Evolutionary conservation across 1,140 invertebrate genomes (phyloP), one percentile per base, ranked within the genome.

Genomic region (Bombus waltoni): DNA sequence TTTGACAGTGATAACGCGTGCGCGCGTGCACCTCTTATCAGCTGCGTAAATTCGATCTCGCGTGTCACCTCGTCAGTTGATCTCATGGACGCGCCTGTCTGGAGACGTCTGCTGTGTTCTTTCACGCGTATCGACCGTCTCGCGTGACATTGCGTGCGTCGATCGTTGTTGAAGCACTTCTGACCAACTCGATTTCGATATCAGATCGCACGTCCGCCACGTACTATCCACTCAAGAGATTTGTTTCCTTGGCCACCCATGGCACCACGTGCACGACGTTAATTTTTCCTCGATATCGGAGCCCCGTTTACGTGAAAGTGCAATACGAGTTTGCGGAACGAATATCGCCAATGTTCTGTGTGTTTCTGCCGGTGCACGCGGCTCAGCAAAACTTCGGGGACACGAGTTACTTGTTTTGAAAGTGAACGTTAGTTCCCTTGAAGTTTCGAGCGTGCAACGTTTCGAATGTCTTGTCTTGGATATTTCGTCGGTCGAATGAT

Each of bases 361-460:
- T 80, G 77, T 59, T 40, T n/a, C 25, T 11, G 11, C 47, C 68
- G 59, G 77, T 88, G 84, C 70, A 65, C 59, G 62, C 66, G 18
- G 71, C 18, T 42, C 72, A 59, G 32, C 47, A 71, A 76, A 81
- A 81, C 59, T 57, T 28, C 53, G 32, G 74, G 68, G 83, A 85
- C 78, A 73, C 78, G 38, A 28, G n/a, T 59, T 68, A 75, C 74
- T 83, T 44, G 79, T 77, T 71, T 71, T 81, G 66, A 89, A 87
- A 89, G 88, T 89, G 79, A 89, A 89, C 85, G 68, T 89, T 53
- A 53, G 47, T 53, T 89, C 73, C 79, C 77, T 89, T 85, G 87
- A 53, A 88, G 68, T 88, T 81, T 88, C 70, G 73, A 81, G 68
- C 47, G 84, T 71, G 87, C 74, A 70, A 71, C 81, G 57, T 65